These are phyloP conservation scores for Holocentrus rufus DNA, from an alignment of 2,797 vertebrate species.

Conservation along the genomic window DNA sequence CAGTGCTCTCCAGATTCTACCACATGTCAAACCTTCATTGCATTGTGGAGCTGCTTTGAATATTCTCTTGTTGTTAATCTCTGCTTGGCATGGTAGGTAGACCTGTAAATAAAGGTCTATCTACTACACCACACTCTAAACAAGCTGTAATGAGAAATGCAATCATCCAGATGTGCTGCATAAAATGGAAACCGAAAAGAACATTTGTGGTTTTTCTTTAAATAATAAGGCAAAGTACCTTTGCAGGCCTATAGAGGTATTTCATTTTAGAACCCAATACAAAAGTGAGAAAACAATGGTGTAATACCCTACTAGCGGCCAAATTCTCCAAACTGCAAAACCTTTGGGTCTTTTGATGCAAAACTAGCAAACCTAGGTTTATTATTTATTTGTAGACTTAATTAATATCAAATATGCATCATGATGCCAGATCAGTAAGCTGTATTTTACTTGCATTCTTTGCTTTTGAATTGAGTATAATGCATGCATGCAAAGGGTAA, in stretches of 20 bases:
- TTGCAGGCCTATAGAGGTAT: neutral
- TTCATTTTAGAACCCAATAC: neutral
- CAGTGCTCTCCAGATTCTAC: neutral
- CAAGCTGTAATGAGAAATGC: neutral
- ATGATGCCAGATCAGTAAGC: no score
- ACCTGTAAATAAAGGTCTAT: neutral
- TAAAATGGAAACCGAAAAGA: neutral
- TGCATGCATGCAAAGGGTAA: no score
- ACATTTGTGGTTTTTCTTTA: no score
- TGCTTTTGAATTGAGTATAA: no score
- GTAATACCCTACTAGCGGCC: no score
- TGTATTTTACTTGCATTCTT: no score
- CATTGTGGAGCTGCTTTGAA: neutral
- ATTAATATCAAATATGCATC: no score
- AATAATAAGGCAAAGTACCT: neutral
- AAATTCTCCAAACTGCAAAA: no score
- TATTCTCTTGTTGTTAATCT: neutral
- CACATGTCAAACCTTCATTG: neutral
- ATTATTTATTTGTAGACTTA: no score
- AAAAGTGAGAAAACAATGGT: no score
- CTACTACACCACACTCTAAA: neutral
- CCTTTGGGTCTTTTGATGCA: no score
- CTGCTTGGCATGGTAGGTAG: neutral
- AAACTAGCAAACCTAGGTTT: no score
- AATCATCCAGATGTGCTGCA: constrained; percentile 6